Evolutionary conservation across 2,797 vertebrate genomes (phyloP), one percentile per base, ranked within the genome.

Genomic region (Tragelaphus eurycerus): DNA sequence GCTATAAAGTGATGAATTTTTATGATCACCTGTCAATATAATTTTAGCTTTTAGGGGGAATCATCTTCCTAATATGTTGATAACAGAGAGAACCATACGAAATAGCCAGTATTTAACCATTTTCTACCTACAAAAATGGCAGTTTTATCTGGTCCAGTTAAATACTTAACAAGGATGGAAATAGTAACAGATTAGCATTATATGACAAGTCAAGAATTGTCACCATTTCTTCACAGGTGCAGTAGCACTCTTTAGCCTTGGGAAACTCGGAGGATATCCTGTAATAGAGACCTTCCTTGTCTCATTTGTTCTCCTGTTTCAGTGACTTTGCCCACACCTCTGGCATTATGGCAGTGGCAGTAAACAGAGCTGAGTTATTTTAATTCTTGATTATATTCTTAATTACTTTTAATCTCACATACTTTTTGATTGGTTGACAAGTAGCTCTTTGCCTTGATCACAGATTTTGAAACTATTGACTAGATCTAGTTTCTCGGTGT

Each of bases 141-240:
- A 54, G 0, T 54, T 95, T 89, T 82, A 67, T 81, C 82, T 95
- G 25, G 59, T 50, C 96, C 43, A 85, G 54, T 54, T 27, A 54
- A 57, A 81, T 88, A 16, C 59, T 94, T 79, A 86, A 64, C 60
- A 88, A 78, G 29, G 62, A 23, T 9, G 9, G 59, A 95, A 92
- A 96, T 82, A 96, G 55, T 52, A 89, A 83, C 55, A 84, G 95
- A 27, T 93, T 86, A 78, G 15, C 25, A 29, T 89, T 84, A 21
- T 38, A 15, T 90, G 29, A 54, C 34, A 92, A 87, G 34, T 85
- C 76, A 78, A 64, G 89, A 89, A 48, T 74, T 31, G 48, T 52
- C 86, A 82, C 67, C 84, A 0, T 93, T 92, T 79, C 90, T 71
- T 64, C 62, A 64, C 86, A 90, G 46, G 78, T 88, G 52, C 50